Percentiles rank a stretch among this genome's conserved stretches.
These are phyloP conservation scores for Antennarius striatus DNA, from an alignment of 2,113 vertebrate species.

Conservation along the genomic window DNA sequence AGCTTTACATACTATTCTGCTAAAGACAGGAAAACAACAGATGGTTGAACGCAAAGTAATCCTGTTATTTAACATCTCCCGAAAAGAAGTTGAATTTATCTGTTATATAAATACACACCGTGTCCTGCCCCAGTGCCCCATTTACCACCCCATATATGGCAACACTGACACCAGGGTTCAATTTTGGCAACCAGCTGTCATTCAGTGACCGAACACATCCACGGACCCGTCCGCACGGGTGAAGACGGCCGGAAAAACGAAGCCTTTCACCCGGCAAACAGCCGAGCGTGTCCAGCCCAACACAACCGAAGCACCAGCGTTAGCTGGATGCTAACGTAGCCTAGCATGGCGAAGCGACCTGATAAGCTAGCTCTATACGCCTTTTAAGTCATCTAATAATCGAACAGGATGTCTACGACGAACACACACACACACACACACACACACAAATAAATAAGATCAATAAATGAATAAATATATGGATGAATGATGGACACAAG, in stretches of 20 bases:
- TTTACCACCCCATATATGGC: constrained; percentile 82
- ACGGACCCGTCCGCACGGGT: constrained; percentile 4
- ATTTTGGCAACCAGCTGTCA: constrained; percentile 81
- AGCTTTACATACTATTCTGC: not conserved
- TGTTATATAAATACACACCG: constrained; percentile 85
- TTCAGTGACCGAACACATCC: constrained; percentile 48
- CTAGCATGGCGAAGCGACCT: not conserved
- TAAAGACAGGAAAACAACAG: constrained; percentile 11
- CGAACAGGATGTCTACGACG: too few relatives aligned
- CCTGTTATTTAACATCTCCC: constrained; percentile 57
- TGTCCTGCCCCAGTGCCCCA: constrained; percentile 79
- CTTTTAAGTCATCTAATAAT: not conserved
- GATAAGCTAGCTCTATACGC: not conserved
- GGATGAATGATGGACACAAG: too few relatives aligned
- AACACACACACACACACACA: too few relatives aligned
- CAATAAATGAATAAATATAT: too few relatives aligned
- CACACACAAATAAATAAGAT: too few relatives aligned
- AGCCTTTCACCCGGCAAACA: not conserved
- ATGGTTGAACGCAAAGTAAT: constrained; percentile 25
- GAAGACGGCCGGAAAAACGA: constrained; percentile 13
- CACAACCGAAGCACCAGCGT: constrained; percentile 3
- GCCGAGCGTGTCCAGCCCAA: not conserved
- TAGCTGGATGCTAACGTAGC: constrained; percentile 17
- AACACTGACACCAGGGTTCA: constrained; percentile 77
- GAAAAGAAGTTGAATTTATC: constrained; percentile 61